Conservation (phyloP, 2,113 vertebrate genomes). For the Oreochromis tanganicae region DNA sequence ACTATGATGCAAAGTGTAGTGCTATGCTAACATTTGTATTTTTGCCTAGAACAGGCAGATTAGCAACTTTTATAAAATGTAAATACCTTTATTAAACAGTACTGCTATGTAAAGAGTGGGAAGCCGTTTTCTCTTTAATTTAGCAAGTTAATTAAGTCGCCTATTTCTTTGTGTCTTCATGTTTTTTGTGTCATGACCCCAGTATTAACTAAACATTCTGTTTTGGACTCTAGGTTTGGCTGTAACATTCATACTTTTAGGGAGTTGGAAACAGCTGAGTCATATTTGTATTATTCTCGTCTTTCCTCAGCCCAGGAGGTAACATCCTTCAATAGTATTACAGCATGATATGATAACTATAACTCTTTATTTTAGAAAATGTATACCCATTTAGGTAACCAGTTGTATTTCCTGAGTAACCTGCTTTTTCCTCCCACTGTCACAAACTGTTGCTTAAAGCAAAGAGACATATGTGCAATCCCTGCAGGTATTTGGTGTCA, state of each 20-base stretch:
- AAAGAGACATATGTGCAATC: neutral
- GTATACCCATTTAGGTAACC: neutral
- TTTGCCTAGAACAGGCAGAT: neutral
- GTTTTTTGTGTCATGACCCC: neutral
- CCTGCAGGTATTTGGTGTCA: too few relatives aligned
- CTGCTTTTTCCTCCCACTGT: neutral
- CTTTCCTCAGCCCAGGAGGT: neutral
- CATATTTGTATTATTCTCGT: neutral
- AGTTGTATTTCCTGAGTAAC: neutral
- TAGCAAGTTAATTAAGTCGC: neutral
- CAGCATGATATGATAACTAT: neutral
- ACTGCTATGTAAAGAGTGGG: neutral
- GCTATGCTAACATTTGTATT: neutral
- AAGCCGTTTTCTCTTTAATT: neutral
- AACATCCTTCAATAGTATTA: neutral
- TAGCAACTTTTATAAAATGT: neutral
- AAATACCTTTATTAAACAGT: rapidly evolving
- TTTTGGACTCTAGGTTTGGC: neutral
- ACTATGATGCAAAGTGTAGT: neutral
- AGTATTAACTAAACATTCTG: neutral
- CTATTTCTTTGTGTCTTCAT: neutral
- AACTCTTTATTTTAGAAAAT: neutral
- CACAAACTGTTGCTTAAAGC: neutral
- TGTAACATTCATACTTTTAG: neutral
- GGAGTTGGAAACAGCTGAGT: neutral